Evolutionary conservation across 2,113 vertebrate species (phyloP).

Genomic region (Mormyrus iriodes): DNA sequence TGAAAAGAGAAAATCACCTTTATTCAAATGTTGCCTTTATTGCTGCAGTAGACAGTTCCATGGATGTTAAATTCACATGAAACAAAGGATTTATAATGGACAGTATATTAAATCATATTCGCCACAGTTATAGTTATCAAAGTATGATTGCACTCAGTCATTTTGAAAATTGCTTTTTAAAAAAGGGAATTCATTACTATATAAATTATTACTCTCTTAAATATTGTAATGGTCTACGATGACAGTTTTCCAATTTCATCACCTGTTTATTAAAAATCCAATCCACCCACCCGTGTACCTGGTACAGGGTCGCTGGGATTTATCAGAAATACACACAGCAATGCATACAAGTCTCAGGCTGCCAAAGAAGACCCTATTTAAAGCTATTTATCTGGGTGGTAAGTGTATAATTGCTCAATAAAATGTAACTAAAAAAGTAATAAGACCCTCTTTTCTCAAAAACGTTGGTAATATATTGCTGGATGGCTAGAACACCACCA

Average conservation of each 20-base stretch:
- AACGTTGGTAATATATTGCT: not conserved
- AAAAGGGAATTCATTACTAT: not conserved
- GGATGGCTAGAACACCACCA: not conserved
- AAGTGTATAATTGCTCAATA: not conserved
- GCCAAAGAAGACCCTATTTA: not conserved
- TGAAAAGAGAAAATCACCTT: not conserved
- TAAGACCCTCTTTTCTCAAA: not conserved
- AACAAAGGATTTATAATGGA: not conserved
- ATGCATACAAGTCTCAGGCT: not conserved
- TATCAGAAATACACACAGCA: not conserved
- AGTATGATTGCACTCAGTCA: not conserved
- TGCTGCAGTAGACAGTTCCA: not conserved
- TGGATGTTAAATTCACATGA: not conserved
- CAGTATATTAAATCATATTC: not conserved
- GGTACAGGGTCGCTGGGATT: not conserved
- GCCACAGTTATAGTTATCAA: not conserved
- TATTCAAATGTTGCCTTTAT: not conserved
- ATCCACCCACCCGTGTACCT: not conserved
- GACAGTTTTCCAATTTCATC: not conserved
- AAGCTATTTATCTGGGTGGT: not conserved
- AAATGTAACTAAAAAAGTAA: not conserved
- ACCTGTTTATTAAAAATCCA: constrained; percentile 2
- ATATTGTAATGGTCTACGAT: not conserved
- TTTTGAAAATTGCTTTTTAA: constrained; percentile 1
- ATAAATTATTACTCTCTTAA: not conserved